A percentile compares a stretch with the other conserved stretches of the same genome.
Evolutionary conservation across 2,113 vertebrate species (phyloP).

Genomic region (Capricornis sumatraensis): DNA sequence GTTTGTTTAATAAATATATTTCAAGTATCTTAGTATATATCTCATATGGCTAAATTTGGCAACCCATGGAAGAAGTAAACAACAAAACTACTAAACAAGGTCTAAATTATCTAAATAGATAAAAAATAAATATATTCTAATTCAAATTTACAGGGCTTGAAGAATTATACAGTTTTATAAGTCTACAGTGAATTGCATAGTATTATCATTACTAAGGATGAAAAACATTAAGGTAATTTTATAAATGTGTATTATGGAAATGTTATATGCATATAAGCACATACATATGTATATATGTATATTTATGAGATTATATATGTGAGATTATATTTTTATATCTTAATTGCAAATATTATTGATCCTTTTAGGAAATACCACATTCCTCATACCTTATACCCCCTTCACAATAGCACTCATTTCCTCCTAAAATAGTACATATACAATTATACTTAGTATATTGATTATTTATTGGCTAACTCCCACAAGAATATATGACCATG

Average conservation of each 20-base stretch:
- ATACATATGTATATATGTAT: neutral
- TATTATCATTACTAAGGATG: neutral
- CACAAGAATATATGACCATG: neutral
- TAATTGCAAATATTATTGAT: neutral
- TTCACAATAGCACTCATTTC: neutral
- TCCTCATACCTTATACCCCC: accelerated
- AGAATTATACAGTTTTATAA: neutral
- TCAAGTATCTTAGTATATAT: neutral
- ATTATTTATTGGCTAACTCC: neutral
- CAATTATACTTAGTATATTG: neutral
- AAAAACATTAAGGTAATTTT: neutral
- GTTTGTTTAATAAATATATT: neutral
- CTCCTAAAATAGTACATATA: neutral
- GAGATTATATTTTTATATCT: neutral
- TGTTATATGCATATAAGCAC: neutral
- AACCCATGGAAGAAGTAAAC: neutral
- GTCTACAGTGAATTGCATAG: neutral
- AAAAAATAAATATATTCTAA: neutral
- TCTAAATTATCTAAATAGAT: neutral
- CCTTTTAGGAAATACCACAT: neutral
- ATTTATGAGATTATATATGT: neutral
- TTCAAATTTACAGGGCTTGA: neutral
- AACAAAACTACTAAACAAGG: neutral
- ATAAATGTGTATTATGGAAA: neutral
- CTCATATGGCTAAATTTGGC: neutral